Conservation (phyloP, 2,888 invertebrate species). For the Panopea generosa region DNA sequence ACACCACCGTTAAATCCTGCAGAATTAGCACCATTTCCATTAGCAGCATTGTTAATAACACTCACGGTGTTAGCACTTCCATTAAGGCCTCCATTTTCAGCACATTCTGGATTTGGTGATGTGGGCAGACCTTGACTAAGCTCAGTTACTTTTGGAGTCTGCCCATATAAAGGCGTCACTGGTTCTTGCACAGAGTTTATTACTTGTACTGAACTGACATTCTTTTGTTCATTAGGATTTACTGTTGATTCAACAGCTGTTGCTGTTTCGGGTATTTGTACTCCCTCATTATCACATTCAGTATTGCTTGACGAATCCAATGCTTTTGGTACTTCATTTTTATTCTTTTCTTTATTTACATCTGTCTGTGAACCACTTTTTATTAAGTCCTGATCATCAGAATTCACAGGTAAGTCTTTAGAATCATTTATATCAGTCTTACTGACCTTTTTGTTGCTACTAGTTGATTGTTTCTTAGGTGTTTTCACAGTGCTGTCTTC, state of each 20-base stretch:
- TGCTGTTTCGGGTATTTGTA: neutral
- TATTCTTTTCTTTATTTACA: neutral
- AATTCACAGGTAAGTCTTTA: too few relatives aligned
- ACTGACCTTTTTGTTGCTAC: too few relatives aligned
- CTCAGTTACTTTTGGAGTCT: conserved; percentile 56
- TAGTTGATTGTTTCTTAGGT: neutral
- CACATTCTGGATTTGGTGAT: conserved; percentile 47
- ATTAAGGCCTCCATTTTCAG: conserved; percentile 29
- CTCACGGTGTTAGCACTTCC: neutral
- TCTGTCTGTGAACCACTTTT: too few relatives aligned
- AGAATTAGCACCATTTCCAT: neutral
- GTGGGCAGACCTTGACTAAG: conserved; percentile 51
- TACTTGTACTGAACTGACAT: neutral
- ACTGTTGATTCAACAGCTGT: neutral
- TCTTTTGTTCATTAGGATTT: neutral
- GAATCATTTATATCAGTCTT: too few relatives aligned
- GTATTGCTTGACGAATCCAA: neutral
- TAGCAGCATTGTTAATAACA: neutral
- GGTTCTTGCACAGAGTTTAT: conserved; percentile 17
- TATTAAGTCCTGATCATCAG: too few relatives aligned
- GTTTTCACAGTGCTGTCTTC: neutral
- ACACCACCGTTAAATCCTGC: neutral
- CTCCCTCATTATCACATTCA: too few relatives aligned
- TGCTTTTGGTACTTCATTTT: neutral
- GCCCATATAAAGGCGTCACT: conserved; percentile 53